These are phyloP conservation scores for Aplochiton taeniatus DNA, from an alignment of 2,797 vertebrate genomes.

Conservation along the genomic window DNA sequence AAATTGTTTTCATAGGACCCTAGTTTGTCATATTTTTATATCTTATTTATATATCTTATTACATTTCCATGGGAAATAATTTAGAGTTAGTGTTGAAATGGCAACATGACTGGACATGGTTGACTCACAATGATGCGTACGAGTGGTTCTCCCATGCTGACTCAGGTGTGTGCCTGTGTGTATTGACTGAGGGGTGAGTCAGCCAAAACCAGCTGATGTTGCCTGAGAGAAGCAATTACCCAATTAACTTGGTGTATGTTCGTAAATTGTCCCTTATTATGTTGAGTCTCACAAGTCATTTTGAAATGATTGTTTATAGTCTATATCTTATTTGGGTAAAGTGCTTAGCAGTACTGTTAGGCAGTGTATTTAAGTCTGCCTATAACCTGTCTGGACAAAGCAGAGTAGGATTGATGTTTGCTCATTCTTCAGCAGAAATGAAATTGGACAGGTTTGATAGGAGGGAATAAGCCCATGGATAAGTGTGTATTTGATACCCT, in stretches of 20 bases:
- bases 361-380: not conserved
- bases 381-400: not conserved
- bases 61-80: not conserved
- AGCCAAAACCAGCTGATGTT: slow-evolving; percentile 26
- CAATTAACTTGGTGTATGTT: slow-evolving; percentile 32
- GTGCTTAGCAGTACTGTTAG: slow-evolving; percentile 16
- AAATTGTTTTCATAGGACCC: not conserved
- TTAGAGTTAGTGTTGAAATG: not conserved
- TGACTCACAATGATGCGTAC: slow-evolving; percentile 57
- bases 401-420: too few species aligned
- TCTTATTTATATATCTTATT: not conserved
- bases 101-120: not conserved
- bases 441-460: too few species aligned
- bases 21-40: not conserved
- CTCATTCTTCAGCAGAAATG: too few species aligned
- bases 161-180: slow-evolving; percentile 20
- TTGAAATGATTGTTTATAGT: slow-evolving; percentile 34
- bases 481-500: too few species aligned
- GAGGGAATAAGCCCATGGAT: too few species aligned
- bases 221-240: slow-evolving; percentile 29
- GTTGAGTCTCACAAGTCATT: slow-evolving; percentile 36
- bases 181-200: slow-evolving; percentile 39
- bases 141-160: slow-evolving; percentile 29
- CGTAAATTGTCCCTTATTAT: slow-evolving; percentile 21
- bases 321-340: slow-evolving; percentile 13